Evolutionary conservation across 1,140 invertebrate species (phyloP).

Genomic region (Ooceraea biroi): DNA sequence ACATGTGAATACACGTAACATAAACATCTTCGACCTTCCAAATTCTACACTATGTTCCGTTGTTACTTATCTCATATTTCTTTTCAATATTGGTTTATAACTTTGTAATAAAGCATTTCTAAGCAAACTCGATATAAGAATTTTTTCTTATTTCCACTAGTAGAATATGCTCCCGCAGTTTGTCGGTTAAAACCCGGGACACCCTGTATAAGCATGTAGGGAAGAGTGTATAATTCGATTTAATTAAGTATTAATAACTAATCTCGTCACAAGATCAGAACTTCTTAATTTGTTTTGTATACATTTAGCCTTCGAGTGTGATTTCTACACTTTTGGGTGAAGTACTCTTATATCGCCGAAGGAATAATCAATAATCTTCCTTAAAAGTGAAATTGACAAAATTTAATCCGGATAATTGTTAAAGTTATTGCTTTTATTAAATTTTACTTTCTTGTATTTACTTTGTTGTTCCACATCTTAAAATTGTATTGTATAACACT

Average conservation of each 20-base stretch:
- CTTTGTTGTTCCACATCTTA: not conserved
- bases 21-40: too few relatives aligned
- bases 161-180: too few relatives aligned
- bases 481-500: not conserved
- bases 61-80: too few relatives aligned
- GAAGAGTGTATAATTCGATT: slow-evolving; percentile 16
- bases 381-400: not conserved
- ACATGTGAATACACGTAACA: too few relatives aligned
- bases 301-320: slow-evolving; percentile 5
- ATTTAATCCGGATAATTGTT: not conserved
- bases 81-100: too few relatives aligned
- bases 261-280: not conserved
- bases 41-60: too few relatives aligned
- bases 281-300: slow-evolving; percentile 24
- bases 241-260: slow-evolving; percentile 32
- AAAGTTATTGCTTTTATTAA: not conserved
- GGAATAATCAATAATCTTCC: not conserved
- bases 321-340: not conserved
- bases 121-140: too few relatives aligned
- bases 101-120: too few relatives aligned
- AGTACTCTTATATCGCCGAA: not conserved
- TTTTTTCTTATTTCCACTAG: too few relatives aligned
- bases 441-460: too few relatives aligned
- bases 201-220: too few relatives aligned
- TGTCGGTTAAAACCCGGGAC: too few relatives aligned